Conservation (phyloP, 1,140 invertebrate species). For the Paracyclopina nana region DNA sequence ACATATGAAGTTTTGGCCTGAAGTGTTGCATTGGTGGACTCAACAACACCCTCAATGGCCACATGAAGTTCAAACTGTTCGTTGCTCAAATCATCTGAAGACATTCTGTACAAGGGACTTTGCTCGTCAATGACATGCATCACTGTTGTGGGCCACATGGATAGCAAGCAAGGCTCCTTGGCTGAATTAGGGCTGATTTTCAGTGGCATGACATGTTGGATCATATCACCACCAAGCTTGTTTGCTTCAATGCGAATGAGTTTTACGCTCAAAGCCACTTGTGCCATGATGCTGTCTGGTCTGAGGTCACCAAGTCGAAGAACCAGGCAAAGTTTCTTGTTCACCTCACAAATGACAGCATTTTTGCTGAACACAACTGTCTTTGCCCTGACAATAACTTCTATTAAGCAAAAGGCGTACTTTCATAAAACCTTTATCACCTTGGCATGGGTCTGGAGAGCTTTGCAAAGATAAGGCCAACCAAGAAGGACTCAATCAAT, state of each 20-base stretch:
- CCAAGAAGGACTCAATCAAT: slow-evolving; percentile 39
- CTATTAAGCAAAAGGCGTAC: too few relatives aligned
- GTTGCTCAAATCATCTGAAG: slow-evolving; percentile 42
- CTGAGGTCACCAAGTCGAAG: slow-evolving; percentile 85
- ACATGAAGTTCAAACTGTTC: slow-evolving; percentile 90
- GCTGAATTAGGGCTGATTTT: slow-evolving; percentile 26
- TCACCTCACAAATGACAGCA: slow-evolving; percentile 65
- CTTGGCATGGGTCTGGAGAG: slow-evolving; percentile 37
- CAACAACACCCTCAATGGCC: slow-evolving; percentile 82
- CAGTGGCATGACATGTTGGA: slow-evolving; percentile 28
- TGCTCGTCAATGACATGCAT: slow-evolving; percentile 51
- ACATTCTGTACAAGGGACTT: slow-evolving; percentile 67
- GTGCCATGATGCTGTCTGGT: slow-evolving; percentile 86
- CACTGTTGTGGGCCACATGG: slow-evolving; percentile 83
- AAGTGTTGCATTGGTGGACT: slow-evolving; percentile 25
- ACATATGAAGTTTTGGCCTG: slow-evolving; percentile 59
- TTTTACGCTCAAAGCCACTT: slow-evolving; percentile 69
- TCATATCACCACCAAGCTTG: slow-evolving; percentile 61
- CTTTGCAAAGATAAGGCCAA: slow-evolving; percentile 41
- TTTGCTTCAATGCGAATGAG: slow-evolving; percentile 72
- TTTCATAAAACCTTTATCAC: background rate
- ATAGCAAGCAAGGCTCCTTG: slow-evolving; percentile 59
- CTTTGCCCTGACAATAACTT: slow-evolving; percentile 40
- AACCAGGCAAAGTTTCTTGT: slow-evolving; percentile 65
- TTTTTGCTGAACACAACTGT: slow-evolving; percentile 73